Evolutionary conservation across 2,113 vertebrate genomes (phyloP), one percentile per base, ranked within the genome.

Genomic region (Entomyzon cyanotis): DNA sequence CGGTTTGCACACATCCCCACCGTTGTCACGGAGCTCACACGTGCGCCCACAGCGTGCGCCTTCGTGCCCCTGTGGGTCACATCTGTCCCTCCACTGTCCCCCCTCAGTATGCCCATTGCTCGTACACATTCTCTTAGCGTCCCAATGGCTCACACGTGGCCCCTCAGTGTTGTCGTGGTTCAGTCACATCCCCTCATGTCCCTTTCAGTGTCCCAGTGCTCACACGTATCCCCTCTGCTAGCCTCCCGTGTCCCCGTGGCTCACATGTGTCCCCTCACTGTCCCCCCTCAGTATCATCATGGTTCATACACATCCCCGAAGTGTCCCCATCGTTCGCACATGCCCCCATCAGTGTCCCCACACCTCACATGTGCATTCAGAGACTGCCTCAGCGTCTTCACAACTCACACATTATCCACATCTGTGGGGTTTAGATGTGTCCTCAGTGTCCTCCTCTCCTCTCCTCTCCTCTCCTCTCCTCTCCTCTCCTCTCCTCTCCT

Each of bases 131-230:
- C n/a, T 25, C 9, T 12, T 27, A 10, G 50, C 12, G 10, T 35
- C 30, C n/a, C 9, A n/a, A 10, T 2, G 9, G 14, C 7, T 78
- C 37, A 28, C 15, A 4, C 10, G 1, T 3, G 10, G 53, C 46
- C 9, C 21, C 5, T 80, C 67, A 22, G 55, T 16, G 11, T 14
- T 15, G 17, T 10, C 19, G 6, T 4, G 4, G 24, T 7, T 71
- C 49, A 20, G 0, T 17, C 5, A 1, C 0, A 2, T 23, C 37
- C 11, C 30, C 10, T 81, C 12, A 3, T 12, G 31, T 17, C 21
- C 11, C 22, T 8, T 28, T 42, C 22, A 6, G 16, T 28, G 73
- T 46, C 37, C 30, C 18, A 31, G 6, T 5, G 50, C 12, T 65
- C 44, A 15, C 37, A 8, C 0, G 5, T 31, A 44, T 56, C 19